Conservation (phyloP, 2,797 vertebrate species). For the Enteromius fasciolatus region DNA sequence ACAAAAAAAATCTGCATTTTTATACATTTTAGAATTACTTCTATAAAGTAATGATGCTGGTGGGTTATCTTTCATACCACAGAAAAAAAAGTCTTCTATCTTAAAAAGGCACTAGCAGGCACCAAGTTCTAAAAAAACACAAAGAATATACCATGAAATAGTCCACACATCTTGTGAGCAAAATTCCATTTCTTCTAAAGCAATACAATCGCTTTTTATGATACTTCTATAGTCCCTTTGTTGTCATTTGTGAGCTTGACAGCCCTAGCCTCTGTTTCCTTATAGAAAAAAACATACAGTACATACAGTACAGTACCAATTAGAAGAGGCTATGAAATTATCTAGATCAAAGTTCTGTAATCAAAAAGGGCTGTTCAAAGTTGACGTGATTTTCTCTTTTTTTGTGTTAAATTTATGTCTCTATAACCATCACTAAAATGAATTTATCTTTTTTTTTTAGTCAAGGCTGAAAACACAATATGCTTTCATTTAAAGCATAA, state of each 20-base stretch:
- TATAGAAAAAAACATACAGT: not conserved
- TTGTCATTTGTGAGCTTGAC: not conserved
- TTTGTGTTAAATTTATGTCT: not conserved
- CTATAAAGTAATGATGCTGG: not conserved
- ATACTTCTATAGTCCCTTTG: conserved; percentile 9
- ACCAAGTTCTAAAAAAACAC: not conserved
- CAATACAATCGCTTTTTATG: conserved; percentile 2
- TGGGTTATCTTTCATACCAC: not conserved
- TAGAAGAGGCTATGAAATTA: not conserved
- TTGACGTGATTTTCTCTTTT: not conserved
- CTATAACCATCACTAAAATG: not conserved
- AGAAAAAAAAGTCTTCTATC: not conserved
- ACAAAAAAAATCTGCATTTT: not conserved
- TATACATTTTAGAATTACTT: conserved; percentile 1
- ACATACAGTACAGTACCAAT: not conserved
- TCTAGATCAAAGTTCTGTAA: not conserved
- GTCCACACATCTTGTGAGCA: not conserved
- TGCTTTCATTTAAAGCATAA: not conserved
- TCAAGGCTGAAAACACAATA: not conserved
- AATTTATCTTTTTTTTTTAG: not conserved
- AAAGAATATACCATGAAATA: not conserved
- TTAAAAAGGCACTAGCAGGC: not conserved
- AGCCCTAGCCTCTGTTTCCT: not conserved
- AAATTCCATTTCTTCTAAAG: not conserved
- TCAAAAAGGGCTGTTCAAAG: not conserved